Evolutionary conservation across 2,113 vertebrate genomes (phyloP).

Genomic region (Urocynchramus pylzowi): DNA sequence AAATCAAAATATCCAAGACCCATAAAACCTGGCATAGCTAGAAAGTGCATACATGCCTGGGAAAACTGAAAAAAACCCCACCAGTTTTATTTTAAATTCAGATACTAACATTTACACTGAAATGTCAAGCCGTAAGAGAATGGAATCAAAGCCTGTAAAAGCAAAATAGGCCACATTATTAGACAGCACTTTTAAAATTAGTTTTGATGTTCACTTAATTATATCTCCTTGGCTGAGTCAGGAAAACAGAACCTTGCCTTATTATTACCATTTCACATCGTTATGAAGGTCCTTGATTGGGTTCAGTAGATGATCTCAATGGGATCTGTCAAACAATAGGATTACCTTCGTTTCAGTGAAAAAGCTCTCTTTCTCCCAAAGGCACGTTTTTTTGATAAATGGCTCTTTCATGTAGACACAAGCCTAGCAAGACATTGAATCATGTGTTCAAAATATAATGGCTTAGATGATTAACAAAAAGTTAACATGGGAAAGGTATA

Average conservation of each 20-base stretch:
- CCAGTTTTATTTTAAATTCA: neutral
- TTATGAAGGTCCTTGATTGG: slow-evolving; percentile 1
- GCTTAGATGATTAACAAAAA: neutral
- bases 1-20: neutral
- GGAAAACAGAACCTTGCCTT: slow-evolving; percentile 10
- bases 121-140: neutral
- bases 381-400: neutral
- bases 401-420: neutral
- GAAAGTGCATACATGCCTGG: neutral
- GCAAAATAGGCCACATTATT: neutral
- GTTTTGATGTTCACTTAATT: slow-evolving; percentile 30
- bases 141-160: neutral
- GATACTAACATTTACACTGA: neutral
- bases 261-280: neutral
- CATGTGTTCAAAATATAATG: neutral
- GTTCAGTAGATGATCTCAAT: slow-evolving; percentile 26
- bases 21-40: neutral
- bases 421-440: neutral
- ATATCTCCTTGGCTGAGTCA: neutral
- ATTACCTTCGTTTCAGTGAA: slow-evolving; percentile 28
- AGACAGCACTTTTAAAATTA: slow-evolving; percentile 7
- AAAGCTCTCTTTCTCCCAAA: slow-evolving; percentile 21
- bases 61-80: neutral
- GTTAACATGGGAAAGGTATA: neutral
- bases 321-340: slow-evolving; percentile 23